A percentile compares a stretch with the other conserved stretches of the same genome.
Evolutionary conservation across 2,113 vertebrate species (phyloP).

Genomic region (Anas platyrhynchos): DNA sequence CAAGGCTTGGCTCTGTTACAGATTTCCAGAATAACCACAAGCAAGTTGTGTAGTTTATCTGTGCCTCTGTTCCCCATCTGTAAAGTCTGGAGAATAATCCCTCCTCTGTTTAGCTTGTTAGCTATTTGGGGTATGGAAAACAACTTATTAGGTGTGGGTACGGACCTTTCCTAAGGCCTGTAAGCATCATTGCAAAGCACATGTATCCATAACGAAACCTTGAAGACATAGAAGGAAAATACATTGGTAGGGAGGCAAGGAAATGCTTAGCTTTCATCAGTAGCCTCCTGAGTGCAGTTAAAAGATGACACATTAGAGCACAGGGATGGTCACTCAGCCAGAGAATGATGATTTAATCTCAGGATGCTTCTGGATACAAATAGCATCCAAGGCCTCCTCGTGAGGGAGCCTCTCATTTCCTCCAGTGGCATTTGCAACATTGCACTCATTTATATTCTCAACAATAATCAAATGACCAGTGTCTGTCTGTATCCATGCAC

Average conservation of each 20-base stretch:
- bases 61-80: constrained; percentile 40
- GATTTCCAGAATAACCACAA: constrained; percentile 21
- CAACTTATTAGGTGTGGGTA: background rate
- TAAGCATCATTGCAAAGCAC: background rate
- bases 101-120: background rate
- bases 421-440: constrained; percentile 58
- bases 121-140: background rate
- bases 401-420: constrained; percentile 54
- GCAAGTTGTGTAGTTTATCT: constrained; percentile 31
- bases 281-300: background rate
- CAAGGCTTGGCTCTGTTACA: background rate
- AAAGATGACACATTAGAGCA: background rate
- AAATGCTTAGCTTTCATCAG: constrained; percentile 45
- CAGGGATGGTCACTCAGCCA: background rate
- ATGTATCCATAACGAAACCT: background rate
- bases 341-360: constrained; percentile 55
- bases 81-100: constrained; percentile 12
- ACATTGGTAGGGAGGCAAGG: background rate
- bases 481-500: constrained; percentile 15
- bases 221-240: background rate
- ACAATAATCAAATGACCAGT: constrained; percentile 61
- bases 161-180: background rate
- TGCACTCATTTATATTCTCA: constrained; percentile 51
- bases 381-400: constrained; percentile 31
- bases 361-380: constrained; percentile 58